These are phyloP conservation scores for Hydropsyche betteni DNA, from an alignment of 2,888 invertebrate species.

Conservation along the genomic window DNA sequence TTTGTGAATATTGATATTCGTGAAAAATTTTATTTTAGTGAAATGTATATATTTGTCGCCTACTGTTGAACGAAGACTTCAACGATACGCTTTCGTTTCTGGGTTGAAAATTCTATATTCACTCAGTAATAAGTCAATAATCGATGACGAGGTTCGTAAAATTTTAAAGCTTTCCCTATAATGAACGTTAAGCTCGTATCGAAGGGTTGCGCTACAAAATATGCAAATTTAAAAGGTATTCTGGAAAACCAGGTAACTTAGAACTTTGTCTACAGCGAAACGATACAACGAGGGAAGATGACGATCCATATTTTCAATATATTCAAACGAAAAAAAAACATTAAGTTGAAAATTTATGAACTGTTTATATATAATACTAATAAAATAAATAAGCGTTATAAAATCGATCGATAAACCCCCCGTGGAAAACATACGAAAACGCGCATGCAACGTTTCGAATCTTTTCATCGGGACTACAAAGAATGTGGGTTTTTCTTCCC, in stretches of 20 bases:
- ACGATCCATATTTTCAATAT: too few species aligned
- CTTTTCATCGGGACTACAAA: slow-evolving; percentile 4
- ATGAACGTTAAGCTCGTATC: slow-evolving; percentile 7
- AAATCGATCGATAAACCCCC: neutral
- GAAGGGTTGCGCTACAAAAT: slow-evolving; percentile 21
- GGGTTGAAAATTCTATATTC: too few species aligned
- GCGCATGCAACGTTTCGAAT: neutral
- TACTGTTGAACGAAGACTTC: too few species aligned
- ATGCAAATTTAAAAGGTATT: slow-evolving; percentile 30
- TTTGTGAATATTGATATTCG: too few species aligned
- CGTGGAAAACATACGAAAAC: neutral
- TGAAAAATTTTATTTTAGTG: too few species aligned
- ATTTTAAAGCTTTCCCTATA: slow-evolving; percentile 21
- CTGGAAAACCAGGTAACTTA: slow-evolving; percentile 12
- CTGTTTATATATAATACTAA: too few species aligned
- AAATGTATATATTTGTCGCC: too few species aligned
- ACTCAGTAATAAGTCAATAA: neutral
- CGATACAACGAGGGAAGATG: neutral
- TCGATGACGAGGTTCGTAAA: slow-evolving; percentile 26
- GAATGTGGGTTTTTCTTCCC: slow-evolving; percentile 11
- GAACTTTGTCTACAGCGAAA: slow-evolving; percentile 9
- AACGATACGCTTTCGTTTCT: too few species aligned
- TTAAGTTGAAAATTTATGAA: too few species aligned
- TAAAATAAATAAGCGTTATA: too few species aligned
- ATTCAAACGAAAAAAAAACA: too few species aligned